Evolutionary conservation across 2,113 vertebrate genomes (phyloP), one percentile per base, ranked within the genome.

Genomic region (Polypterus senegalus): DNA sequence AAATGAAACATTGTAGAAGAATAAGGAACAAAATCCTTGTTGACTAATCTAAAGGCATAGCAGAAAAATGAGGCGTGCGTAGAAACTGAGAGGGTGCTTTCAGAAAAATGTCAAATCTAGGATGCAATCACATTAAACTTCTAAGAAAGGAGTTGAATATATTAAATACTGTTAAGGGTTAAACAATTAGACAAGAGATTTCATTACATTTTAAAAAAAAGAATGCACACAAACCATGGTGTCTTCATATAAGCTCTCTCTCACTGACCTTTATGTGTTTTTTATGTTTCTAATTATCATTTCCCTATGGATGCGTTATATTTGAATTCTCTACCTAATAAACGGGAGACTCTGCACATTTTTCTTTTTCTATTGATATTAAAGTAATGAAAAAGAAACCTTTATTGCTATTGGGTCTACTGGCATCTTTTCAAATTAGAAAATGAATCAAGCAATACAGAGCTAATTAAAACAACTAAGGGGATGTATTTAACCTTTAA

Each of bases 391-490:
- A 57, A 9, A 57, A 57, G 56, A 57, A 57, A 57, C 56, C 10
- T 63, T 58, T 7, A 57, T 63, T 62, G 44, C n/a, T 57, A 9
- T 6, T 6, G 6, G 56, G 47, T 54, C 60, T 61, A 45, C 60
- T 4, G 27, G 56, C 56, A 45, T 57, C 43, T 57, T 6, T 46
- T 54, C 9, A 51, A 51, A 51, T 51, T 6, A 51, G 6, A 10
- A 6, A 9, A 5, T 8, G 7, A 9, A 54, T 54, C 51, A 27
- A 61, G 49, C 54, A 53, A 46, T 61, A 61, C 49, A 61, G 51
- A 46, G 6, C 48, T 60, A 67, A 63, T 67, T 57, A 63, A 63
- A 57, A 57, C 54, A 54, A 55, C 45, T 60, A 49, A 51, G 6
- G 48, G 53, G 7, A 9, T 9, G 53, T 60, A 63, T 9, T 62